Conservation (phyloP, 2,888 invertebrate genomes). For the Stomorhina lunata region DNA sequence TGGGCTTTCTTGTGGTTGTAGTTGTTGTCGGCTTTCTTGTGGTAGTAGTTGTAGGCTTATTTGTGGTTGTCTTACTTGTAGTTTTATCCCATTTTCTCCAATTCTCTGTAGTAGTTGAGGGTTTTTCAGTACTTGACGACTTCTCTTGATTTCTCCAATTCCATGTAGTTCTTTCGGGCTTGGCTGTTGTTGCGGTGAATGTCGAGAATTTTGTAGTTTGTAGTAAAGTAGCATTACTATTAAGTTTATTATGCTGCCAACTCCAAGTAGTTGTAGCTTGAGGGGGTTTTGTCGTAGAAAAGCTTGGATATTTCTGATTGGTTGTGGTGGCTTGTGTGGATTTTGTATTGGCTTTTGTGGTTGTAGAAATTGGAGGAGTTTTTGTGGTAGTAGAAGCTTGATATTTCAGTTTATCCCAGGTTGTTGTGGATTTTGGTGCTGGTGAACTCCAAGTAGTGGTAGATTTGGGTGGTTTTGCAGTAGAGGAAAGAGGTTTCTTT, state of each 20-base stretch:
- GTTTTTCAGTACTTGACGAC: constrained; percentile 11
- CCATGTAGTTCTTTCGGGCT: not conserved
- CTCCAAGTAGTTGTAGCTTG: constrained; percentile 18
- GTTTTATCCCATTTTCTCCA: constrained; percentile 23
- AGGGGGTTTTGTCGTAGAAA: constrained; percentile 45
- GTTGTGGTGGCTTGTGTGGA: not conserved
- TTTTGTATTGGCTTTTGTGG: constrained; percentile 16
- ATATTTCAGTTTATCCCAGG: not conserved
- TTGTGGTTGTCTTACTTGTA: not conserved
- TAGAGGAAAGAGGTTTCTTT: not conserved
- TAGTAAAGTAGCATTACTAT: too few relatives aligned
- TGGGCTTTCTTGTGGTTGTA: not conserved
- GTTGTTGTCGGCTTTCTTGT: constrained; percentile 4
- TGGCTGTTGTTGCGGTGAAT: constrained; percentile 37
- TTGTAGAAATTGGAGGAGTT: not conserved
- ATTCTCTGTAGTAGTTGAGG: constrained; percentile 8
- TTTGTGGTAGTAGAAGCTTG: not conserved
- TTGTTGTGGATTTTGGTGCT: not conserved
- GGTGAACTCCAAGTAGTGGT: not conserved
- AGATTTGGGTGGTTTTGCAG: not conserved
- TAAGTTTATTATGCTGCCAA: constrained; percentile 18
- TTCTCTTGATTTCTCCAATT: constrained; percentile 30
- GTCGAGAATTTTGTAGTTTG: constrained; percentile 15
- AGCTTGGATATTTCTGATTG: not conserved
- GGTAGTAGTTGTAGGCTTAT: constrained; percentile 31